Base-by-base conservation (phyloP, 2,888 invertebrate genomes). In the Leptinotarsa juncta region DNA sequence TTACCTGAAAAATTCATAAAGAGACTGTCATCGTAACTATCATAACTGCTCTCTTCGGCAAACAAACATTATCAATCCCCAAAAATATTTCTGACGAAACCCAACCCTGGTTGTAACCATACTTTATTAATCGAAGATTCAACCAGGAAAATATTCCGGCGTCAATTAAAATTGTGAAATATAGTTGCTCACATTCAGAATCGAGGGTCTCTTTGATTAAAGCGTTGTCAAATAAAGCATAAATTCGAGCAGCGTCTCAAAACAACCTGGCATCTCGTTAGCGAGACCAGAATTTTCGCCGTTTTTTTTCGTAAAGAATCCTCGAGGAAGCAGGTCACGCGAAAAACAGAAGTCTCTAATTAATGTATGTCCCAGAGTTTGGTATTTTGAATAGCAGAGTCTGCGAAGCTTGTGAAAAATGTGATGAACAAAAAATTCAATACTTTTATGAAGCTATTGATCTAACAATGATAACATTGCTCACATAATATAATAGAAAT, bases 191-290 rank as follows among this genome's bases (percentile, higher is more conserved):
- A 57, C 57, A 57, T 57, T 57, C 23, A 57, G 23, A 12, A 20
- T 23, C 57, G 20, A 20, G 23, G 16, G 57, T 57, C 57, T 57
- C 57, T 57, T 57, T 57, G 57, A 57, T 57, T 15, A 26, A 57
- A 57, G 15, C 57, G 14, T 23, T 57, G 57, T 14, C 57, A 23
- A 57, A 57, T 57, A 57, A 16, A n/a, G 55, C 23, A 20, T 20
- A 18, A 23, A 51, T n/a, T 51, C n/a, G 51, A 57, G 16, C 53
- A 16, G 18, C 57, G 57, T 57, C 18, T 20, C 57, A 20, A 57
- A 57, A 57, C 57, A 57, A 57, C 57, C 23, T 20, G 23, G 57
- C 20, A 20, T 12, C 57, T 57, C 57, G 23, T 57, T 57, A 57
- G 57, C 23, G 57, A 57, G 23, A 57, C 4, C 57, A 15, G 23